Evolutionary conservation across 2,888 invertebrate genomes (phyloP), one percentile per base, ranked within the genome.

Genomic region (Chloroclystis v-ata): DNA sequence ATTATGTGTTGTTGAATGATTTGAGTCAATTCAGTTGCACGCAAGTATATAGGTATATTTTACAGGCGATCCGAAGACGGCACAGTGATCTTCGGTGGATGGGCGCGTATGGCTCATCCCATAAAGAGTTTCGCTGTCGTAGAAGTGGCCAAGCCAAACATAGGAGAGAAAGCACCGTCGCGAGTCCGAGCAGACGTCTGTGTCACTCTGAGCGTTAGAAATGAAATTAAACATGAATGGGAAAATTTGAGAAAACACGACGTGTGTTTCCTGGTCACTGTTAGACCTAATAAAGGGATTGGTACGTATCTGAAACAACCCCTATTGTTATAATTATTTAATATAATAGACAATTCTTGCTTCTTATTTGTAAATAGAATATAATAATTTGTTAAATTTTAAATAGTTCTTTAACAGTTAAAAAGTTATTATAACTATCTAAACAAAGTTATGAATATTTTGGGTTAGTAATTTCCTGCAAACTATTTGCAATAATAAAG

Each of bases 81-180:
- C 0, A 91, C 91, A 42, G 92, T 94, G 0, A 94, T 95, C 65
- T 99, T 97, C 83, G 98, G 98, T 9, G 99, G 99, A 1, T 99
- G 99, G 99, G 98, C 99, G 0, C 90, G 99, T 53, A 99, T 99
- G 99, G 99, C 99, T 0, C 94, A 98, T 63, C 97, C 98, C 0
- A 94, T 99, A 46, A 91, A 93, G 6, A 93, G 93, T 49, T 99
- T 99, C 80, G 94, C 95, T 1, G 96, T 99, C 1, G 96, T 98
- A 0, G 98, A 99, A 84, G 97, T 98, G 6, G 93, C 95, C 0
- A 96, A 96, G 67, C 96, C 96, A 0, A 95, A 96, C 72, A 94
- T 96, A 33, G 94, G 99, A 0, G 98, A 99, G 77, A 96, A 95
- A 66, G 93, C 97, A 35, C 99, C 99, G 0, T 97, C 98, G 0